Conservation (phyloP, 2,797 vertebrate species). For the Scarus forsteni region DNA sequence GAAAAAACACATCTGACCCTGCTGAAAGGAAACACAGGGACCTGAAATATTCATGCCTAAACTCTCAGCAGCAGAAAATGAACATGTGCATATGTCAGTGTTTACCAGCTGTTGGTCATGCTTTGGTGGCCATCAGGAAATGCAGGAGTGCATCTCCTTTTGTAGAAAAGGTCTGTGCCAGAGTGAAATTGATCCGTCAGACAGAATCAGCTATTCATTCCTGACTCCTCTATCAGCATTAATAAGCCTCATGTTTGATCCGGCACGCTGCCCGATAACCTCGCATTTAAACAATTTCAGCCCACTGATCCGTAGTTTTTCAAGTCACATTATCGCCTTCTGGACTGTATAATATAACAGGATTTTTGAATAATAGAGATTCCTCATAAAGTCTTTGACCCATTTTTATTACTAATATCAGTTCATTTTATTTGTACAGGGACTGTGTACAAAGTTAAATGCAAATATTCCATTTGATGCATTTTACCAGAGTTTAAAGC, state of each 20-base stretch:
- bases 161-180: neutral
- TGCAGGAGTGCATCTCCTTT: neutral
- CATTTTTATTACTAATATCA: too few species aligned
- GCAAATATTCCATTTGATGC: too few species aligned
- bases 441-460: too few species aligned
- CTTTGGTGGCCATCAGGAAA: neutral
- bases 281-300: neutral
- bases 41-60: conserved; percentile 45
- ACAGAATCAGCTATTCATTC: neutral
- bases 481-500: too few species aligned
- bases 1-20: conserved; percentile 21
- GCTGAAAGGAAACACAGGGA: conserved; percentile 22
- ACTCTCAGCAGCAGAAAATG: conserved; percentile 12
- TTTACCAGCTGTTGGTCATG: conserved; percentile 18
- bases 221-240: neutral
- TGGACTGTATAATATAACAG: neutral
- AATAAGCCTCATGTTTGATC: neutral
- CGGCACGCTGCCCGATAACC: neutral
- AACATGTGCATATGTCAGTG: conserved; percentile 17
- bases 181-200: neutral
- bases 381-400: neutral
- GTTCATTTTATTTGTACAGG: too few species aligned
- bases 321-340: neutral
- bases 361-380: too few species aligned
- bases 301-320: neutral